phyloP scores from a whole-genome alignment of 2,113 vertebrate genomes.

The Protobothrops flavoviridis region DNA sequence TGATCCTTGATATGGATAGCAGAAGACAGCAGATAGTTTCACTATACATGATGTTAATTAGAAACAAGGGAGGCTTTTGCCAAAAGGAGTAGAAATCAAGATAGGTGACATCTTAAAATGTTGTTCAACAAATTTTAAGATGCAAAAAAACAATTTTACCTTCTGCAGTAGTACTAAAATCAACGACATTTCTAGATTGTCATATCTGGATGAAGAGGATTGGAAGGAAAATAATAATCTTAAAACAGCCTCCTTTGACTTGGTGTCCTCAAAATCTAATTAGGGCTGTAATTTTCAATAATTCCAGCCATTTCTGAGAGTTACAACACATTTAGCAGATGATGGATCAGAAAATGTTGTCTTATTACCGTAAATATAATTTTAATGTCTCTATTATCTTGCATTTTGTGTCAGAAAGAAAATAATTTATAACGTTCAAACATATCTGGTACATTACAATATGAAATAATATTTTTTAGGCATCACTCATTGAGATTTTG shows the following conservation, averaged over 20 bases:
- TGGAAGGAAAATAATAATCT: neutral
- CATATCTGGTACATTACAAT: too few relatives aligned
- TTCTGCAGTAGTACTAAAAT: neutral
- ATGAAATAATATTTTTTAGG: neutral
- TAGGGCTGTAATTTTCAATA: neutral
- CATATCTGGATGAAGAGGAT: neutral
- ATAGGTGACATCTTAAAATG: neutral
- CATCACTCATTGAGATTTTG: neutral
- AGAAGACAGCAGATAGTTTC: neutral
- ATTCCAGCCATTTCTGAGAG: neutral
- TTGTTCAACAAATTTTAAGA: neutral
- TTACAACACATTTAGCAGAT: neutral
- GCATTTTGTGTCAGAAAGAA: neutral
- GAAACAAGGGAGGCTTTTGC: neutral
- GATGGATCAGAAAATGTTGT: neutral
- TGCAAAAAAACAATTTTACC: neutral
- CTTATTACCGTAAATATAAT: neutral
- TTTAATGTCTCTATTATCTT: neutral
- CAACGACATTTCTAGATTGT: neutral
- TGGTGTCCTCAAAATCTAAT: neutral
- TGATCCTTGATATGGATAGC: neutral
- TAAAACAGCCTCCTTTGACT: neutral
- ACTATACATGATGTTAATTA: neutral
- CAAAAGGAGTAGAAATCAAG: neutral
- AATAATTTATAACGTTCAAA: neutral